Base-by-base conservation (phyloP, 2,113 vertebrate genomes). In the Podocnemis expansa region DNA sequence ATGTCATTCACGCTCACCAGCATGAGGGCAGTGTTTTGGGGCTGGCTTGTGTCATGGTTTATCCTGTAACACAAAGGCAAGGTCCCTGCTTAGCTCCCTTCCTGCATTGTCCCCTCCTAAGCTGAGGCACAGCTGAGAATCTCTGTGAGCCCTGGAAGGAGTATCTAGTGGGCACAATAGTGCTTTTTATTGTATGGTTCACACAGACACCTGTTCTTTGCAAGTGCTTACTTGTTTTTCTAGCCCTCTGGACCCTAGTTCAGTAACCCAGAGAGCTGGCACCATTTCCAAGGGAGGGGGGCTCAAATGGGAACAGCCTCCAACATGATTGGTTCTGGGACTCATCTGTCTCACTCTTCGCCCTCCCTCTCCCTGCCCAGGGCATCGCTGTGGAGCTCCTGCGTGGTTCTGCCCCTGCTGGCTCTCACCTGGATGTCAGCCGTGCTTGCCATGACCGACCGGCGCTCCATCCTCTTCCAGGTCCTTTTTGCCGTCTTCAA, bases 371-470 rank as follows among this genome's bases (percentile, higher is more conserved):
- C 93, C 92, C 91, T 95, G 93, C 95, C 87, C 96, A 98, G 99
- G 98, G 98, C 99, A 67, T 99, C 99, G 0, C 98, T 99, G 86
- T 99, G 99, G 99, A 99, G 99, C 97, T 99, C 99, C 90, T 99
- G 99, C 24, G 99, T 99, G 95, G 98, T 99, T 92, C 98, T 99
- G 95, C 99, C 99, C 47, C 98, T 99, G 97, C 98, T 99, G 97
- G 99, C 99, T 0, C 99, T 99, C 96, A 99, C 99, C 95, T 99
- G 99, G 99, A 99, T 99, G 99, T 99, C 99, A 82, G 99, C 99
- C 0, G 99, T 99, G 96, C 97, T 99, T 95, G 99, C 99, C 97
- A 99, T 99, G 98, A 99, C 99, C 8, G 99, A 99, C 97, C 99
- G 99, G 54, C 99, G 99, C 98, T 99, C 99, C 95, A 99, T 98